These are phyloP conservation scores for Ochlodes sylvanus DNA, from an alignment of 2,888 invertebrate genomes.

Conservation along the genomic window DNA sequence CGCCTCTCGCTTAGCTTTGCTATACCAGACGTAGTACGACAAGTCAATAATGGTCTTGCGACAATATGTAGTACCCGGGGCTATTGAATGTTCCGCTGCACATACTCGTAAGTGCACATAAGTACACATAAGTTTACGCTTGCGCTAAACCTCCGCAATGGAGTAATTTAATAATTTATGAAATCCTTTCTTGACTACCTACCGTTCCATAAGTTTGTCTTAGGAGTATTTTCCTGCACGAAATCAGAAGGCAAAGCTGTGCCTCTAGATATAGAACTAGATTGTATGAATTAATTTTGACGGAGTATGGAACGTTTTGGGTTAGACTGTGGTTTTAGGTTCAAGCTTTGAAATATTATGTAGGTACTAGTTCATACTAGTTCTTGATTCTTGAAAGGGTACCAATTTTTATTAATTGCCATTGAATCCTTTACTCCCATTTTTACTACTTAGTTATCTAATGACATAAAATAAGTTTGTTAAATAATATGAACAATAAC, in stretches of 20 bases:
- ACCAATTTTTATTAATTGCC: too few species aligned
- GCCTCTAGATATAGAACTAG: neutral
- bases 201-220: constrained; percentile 34
- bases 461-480: too few species aligned
- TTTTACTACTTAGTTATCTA: too few species aligned
- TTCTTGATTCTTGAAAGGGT: too few species aligned
- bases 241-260: constrained; percentile 27
- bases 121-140: constrained; percentile 37
- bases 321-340: too few species aligned
- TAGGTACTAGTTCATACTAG: too few species aligned
- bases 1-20: neutral
- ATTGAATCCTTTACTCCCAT: too few species aligned
- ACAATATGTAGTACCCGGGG: constrained; percentile 35
- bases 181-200: constrained; percentile 37
- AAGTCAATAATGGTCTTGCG: constrained; percentile 21
- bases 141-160: constrained; percentile 38
- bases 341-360: too few species aligned
- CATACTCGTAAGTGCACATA: constrained; percentile 32
- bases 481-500: too few species aligned
- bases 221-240: constrained; percentile 32
- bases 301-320: neutral
- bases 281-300: constrained; percentile 1
- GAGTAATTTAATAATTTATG: constrained; percentile 38
- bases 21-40: neutral
- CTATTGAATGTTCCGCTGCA: constrained; percentile 36